Evolutionary conservation across 2,888 invertebrate genomes (phyloP), one percentile per base, ranked within the genome.

Genomic region (Meiosimyza platycephala): DNA sequence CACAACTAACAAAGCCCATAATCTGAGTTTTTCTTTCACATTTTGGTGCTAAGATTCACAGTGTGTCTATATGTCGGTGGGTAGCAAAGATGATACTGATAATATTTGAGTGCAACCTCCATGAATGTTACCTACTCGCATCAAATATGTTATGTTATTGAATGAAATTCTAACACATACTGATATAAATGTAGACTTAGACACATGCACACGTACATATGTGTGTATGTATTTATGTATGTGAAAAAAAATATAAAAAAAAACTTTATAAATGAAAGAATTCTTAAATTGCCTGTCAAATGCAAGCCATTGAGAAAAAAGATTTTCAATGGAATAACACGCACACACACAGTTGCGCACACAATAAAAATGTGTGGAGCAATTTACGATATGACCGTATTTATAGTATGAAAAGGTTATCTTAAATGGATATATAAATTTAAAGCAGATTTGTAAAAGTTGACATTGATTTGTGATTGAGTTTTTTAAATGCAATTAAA

Each of bases 211-310:
- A 68, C 18, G 33, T 54, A 70, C 70, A 2, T n/a, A n/a, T n/a
- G 52, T 54, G 12, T 18, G 63, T 16, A 70, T 40, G 28, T 6
- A 60, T 60, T 33, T 22, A 50, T 57, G 54, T 33, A 48, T 40
- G 40, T 40, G 40, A 40, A 1, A 60, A 13, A 16, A 47, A 66
- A n/a, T 6, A 47, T 22, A 28, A 65, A 57, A 22, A 40, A 47
- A 13, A 74, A 48, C 48, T 40, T 28, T 48, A 59, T 47, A 51
- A 57, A 71, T 72, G 60, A 71, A 60, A 64, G 71, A 67, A 68
- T 67, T 52, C 65, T 59, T 66, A 69, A 75, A 72, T 75, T 72
- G 72, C 75, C 72, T 75, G 75, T 75, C 75, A 75, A 72, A 71
- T 54, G 63, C 75, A 75, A 74, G 70, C 59, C 65, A 69, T 73